Base-by-base conservation (phyloP, 1,140 invertebrate species). In the Marisa cornuarietis region DNA sequence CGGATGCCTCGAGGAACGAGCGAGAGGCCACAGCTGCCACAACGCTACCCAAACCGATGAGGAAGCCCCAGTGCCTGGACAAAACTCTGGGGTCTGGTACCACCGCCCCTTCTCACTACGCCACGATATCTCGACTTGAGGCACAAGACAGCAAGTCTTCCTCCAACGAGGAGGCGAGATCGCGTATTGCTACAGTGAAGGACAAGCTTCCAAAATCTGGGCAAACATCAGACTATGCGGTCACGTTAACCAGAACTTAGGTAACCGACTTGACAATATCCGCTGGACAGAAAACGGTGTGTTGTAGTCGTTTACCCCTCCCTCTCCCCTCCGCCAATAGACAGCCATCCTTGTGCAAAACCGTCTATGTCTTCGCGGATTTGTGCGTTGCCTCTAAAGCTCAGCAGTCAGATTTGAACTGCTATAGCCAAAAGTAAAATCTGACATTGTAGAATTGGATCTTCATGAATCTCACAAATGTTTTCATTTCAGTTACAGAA, bases 71-170 rank as follows among this genome's bases (percentile, higher is more conserved):
- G 18, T 31, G 22, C 22, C 49, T 66, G 71, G 49, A 73, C 20
- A 52, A 73, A 54, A 52, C 71, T 10, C 51, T 73, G 16, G 20
- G 20, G 7, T 51, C 42, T 7, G 71, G 49, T 4, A 9, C 20
- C 42, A 49, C 49, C 8, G 42, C 49, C 1, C 71, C 71, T 51
- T 73, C 71, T 8, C 42, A 54, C 42, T 77, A 77, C 63, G 76
- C 76, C 11, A 77, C 76, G 24, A 77, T 68, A 24, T 49, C 76
- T 51, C 62, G 65, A n/a, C 49, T 77, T 10, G 71, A 73, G 62
- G 68, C 18, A 63, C 76, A 49, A 22, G 49, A 68, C 26, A 42
- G 68, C 52, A 51, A 68, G 18, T 77, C 62, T 49, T 24, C 16
- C 1, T 68, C 52, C 0, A 63, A 77, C 76, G 52, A 68, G 8